Base-by-base conservation (phyloP, 2,888 invertebrate species). In the Hyposoter didymator region DNA sequence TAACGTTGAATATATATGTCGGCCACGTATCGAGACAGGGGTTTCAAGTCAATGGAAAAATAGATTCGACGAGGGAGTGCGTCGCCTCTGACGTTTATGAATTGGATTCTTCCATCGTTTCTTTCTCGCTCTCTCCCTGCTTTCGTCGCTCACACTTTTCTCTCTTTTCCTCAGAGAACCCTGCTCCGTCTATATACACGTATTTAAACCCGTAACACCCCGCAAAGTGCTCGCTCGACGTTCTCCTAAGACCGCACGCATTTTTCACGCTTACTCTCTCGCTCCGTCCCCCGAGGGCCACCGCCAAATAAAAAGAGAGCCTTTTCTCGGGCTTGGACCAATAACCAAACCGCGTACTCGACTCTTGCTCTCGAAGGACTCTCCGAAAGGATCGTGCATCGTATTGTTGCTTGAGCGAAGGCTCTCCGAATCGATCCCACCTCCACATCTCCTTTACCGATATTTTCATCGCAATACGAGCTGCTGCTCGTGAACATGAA, bases 71-170 rank as follows among this genome's bases (percentile, higher is more conserved):
- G 43, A 52, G 32, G 10, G 67, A 43, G 19, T n/a, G 28, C 59
- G 28, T 78, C 80, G 69, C 52, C 19, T 78, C 73, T 87, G 87
- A 87, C 87, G 79, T 83, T 87, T 85, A 86, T 85, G 89, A 91
- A 92, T 92, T 89, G 90, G 91, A 92, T 92, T 90, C 90, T 88
- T 87, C 82, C 87, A 84, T 85, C 87, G 82, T 87, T 78, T 70
- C 62, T 55, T 70, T 35, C 70, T 59, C 73, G 6, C 39, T 55
- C 64, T 32, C 32, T n/a, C 47, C 14, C n/a, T 45, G 14, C 19
- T 14, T 32, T n/a, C 1, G 32, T 19, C 3, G 7, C 17, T 35
- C 22, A 55, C 55, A 22, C 7, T 10, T 70, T 17, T 17, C 59
- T 74, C 66, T 14, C 49, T 49, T 19, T 32, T 43, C 10, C 39